These are phyloP conservation scores for Chaetodon trifascialis DNA, from an alignment of 2,113 vertebrate species.

Conservation along the genomic window DNA sequence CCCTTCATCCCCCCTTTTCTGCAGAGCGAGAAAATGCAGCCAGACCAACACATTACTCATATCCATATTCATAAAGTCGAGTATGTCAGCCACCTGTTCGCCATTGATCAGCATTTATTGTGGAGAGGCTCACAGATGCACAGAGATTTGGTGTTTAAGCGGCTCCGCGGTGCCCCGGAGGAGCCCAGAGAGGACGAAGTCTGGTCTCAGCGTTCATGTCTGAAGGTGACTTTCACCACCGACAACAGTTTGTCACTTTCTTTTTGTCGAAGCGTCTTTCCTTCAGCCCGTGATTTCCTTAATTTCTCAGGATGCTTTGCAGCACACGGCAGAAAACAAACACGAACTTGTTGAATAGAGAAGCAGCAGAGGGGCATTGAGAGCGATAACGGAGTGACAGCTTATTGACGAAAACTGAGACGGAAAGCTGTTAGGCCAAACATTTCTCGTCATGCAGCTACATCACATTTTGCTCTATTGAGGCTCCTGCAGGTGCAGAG, in stretches of 20 bases:
- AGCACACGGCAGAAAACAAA: not conserved
- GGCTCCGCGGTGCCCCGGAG: conserved; percentile 9
- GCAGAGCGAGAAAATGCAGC: conserved; percentile 28
- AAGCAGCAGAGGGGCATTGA: not conserved
- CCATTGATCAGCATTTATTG: conserved; percentile 62
- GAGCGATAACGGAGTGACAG: not conserved
- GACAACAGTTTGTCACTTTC: not conserved
- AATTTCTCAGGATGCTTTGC: not conserved
- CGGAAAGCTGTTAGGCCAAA: not conserved
- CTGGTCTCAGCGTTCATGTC: not conserved
- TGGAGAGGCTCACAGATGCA: conserved; percentile 54
- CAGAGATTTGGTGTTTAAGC: conserved; percentile 34
- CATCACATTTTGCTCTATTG: too few relatives aligned
- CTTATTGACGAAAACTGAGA: conserved; percentile 1
- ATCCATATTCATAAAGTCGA: conserved; percentile 67
- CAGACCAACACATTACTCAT: conserved; percentile 50
- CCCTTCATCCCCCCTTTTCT: not conserved
- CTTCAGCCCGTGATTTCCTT: not conserved
- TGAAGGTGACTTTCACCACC: not conserved
- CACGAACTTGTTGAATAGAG: conserved; percentile 5
- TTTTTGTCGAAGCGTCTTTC: not conserved
- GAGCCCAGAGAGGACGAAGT: not conserved
- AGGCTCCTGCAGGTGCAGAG: too few relatives aligned
- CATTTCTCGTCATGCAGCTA: too few relatives aligned
- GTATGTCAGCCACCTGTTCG: conserved; percentile 66